phyloP scores from a whole-genome alignment of 2,888 invertebrate species.

The Alviniconcha strummeri region DNA sequence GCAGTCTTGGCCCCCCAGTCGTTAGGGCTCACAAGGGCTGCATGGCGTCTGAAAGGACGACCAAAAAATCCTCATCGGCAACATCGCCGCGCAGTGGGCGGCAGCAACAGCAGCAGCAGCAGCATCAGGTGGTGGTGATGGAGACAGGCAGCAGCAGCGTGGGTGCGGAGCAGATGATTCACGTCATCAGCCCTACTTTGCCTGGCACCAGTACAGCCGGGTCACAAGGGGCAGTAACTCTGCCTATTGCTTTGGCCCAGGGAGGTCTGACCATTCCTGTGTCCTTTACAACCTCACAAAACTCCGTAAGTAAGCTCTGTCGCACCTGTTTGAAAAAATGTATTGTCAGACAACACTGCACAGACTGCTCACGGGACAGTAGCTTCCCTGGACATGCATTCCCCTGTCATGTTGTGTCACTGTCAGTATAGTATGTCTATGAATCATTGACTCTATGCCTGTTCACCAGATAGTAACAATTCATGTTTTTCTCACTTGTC shows the following conservation, averaged over 20 bases:
- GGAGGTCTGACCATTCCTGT: constrained; percentile 65
- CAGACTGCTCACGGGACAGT: too few relatives aligned
- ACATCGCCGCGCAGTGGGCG: constrained; percentile 29
- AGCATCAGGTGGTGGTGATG: constrained; percentile 32
- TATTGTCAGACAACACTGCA: too few relatives aligned
- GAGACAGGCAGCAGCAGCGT: constrained; percentile 27
- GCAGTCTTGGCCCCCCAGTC: background rate
- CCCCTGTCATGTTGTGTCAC: too few relatives aligned
- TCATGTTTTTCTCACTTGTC: too few relatives aligned
- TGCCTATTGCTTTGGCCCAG: constrained; percentile 66
- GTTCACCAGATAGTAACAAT: too few relatives aligned
- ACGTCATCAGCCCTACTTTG: constrained; percentile 57
- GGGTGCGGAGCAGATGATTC: constrained; percentile 60
- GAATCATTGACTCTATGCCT: too few relatives aligned
- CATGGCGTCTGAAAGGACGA: constrained; percentile 30
- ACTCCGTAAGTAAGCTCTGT: constrained; percentile 37
- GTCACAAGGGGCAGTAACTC: constrained; percentile 45
- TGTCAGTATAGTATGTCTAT: too few relatives aligned
- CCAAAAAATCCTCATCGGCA: constrained; percentile 8
- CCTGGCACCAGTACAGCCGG: constrained; percentile 37
- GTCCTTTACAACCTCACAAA: constrained; percentile 49
- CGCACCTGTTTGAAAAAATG: background rate
- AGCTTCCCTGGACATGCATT: too few relatives aligned
- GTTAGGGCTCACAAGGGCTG: constrained; percentile 6
- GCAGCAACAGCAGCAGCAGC: constrained; percentile 33